Conservation (phyloP, 1,140 invertebrate species). For the Drosophila equinoxialis region DNA sequence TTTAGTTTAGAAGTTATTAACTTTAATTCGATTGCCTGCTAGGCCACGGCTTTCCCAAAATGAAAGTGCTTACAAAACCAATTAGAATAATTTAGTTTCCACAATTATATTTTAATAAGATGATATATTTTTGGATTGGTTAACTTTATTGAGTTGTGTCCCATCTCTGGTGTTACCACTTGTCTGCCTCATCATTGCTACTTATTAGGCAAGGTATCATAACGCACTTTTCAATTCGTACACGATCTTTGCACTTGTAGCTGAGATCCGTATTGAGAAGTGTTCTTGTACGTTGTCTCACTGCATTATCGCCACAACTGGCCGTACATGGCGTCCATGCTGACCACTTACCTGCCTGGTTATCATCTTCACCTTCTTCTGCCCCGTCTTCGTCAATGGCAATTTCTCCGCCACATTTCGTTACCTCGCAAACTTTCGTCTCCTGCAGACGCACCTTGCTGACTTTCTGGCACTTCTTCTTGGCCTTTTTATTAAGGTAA, state of each 20-base stretch:
- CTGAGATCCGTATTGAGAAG: conserved; percentile 75
- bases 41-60: no score
- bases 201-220: conserved; percentile 74
- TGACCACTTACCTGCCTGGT: conserved; percentile 84
- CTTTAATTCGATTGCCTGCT: no score
- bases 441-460: conserved; percentile 65
- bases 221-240: conserved; percentile 77
- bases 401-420: conserved; percentile 75
- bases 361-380: conserved; percentile 26
- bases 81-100: neutral
- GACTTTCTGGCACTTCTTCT: conserved; percentile 80
- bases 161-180: conserved; percentile 43
- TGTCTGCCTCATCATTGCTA: conserved; percentile 68
- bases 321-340: conserved; percentile 87
- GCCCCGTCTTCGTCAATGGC: conserved; percentile 16
- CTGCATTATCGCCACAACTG: conserved; percentile 84
- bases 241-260: conserved; percentile 78
- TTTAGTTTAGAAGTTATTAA: no score
- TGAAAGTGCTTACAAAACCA: no score
- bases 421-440: conserved; percentile 58
- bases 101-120: conserved; percentile 11
- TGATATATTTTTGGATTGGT: conserved; percentile 29
- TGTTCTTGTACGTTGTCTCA: conserved; percentile 72
- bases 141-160: neutral
- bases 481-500: conserved; percentile 70